These are phyloP conservation scores for Trachelus stipa DNA, from an alignment of 2,888 invertebrate genomes.

Conservation along the genomic window DNA sequence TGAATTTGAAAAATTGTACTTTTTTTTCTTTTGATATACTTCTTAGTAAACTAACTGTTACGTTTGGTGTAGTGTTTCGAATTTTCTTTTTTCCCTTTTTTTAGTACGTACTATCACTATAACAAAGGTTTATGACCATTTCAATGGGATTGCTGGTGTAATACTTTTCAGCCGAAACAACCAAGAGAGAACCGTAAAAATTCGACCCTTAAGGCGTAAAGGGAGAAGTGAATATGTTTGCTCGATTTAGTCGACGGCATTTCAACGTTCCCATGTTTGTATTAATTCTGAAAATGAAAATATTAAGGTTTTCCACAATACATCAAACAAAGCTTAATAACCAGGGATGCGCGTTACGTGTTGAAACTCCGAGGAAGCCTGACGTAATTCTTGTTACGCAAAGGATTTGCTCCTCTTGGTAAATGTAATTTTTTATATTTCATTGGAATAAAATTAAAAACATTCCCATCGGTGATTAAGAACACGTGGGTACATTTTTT, in stretches of 20 bases:
- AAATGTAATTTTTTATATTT: background rate
- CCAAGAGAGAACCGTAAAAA: background rate
- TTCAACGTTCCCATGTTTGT: background rate
- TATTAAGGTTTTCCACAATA: background rate
- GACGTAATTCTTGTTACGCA: background rate
- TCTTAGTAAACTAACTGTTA: background rate
- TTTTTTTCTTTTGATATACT: background rate
- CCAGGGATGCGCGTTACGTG: background rate
- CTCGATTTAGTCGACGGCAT: no score
- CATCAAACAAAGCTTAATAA: background rate
- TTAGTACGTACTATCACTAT: background rate
- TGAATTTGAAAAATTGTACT: background rate
- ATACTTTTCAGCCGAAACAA: background rate
- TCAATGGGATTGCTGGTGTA: background rate
- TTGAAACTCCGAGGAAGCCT: background rate
- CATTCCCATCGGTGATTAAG: background rate
- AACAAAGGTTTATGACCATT: background rate
- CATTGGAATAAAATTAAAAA: background rate
- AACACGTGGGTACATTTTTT: background rate
- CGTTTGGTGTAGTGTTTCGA: background rate
- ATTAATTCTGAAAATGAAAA: background rate
- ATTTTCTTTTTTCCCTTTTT: background rate
- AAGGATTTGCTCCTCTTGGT: background rate
- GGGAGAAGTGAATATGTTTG: background rate
- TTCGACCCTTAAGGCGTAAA: background rate